These are phyloP conservation scores for Limnephilus lunatus DNA, from an alignment of 2,888 invertebrate species.

Conservation along the genomic window DNA sequence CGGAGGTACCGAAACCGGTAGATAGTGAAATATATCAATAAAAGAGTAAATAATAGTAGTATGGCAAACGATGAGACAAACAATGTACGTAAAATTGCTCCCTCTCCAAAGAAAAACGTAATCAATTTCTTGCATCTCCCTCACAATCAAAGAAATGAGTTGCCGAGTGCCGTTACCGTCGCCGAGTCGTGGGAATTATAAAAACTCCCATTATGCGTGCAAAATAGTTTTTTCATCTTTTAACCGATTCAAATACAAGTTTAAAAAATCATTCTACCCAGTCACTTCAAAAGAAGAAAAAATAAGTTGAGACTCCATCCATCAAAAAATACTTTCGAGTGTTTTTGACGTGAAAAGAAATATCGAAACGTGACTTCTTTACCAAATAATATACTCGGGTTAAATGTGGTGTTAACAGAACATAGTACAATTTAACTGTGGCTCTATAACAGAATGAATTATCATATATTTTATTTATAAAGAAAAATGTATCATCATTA, in stretches of 20 bases:
- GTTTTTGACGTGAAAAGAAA: conserved; percentile 20
- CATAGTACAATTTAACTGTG: conserved; percentile 29
- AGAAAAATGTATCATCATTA: background rate
- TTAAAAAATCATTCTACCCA: background rate
- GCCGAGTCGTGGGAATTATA: too few relatives aligned
- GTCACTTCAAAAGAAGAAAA: background rate
- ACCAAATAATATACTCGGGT: background rate
- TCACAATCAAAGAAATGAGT: too few relatives aligned
- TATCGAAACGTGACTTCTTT: conserved; percentile 37
- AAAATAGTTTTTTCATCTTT: background rate
- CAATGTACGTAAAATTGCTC: too few relatives aligned
- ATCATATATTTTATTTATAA: background rate
- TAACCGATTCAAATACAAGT: background rate
- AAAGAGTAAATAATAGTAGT: too few relatives aligned
- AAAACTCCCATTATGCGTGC: background rate
- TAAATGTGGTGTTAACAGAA: conserved; percentile 4
- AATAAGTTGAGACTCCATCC: background rate
- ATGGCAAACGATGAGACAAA: too few relatives aligned
- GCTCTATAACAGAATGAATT: background rate
- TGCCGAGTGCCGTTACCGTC: too few relatives aligned
- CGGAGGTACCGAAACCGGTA: too few relatives aligned
- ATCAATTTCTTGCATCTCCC: too few relatives aligned
- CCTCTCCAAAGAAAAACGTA: too few relatives aligned
- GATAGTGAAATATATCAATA: too few relatives aligned
- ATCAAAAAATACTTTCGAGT: conserved; percentile 5